Evolutionary conservation across 2,797 vertebrate species (phyloP).

Genomic region (Bufotes viridis): DNA sequence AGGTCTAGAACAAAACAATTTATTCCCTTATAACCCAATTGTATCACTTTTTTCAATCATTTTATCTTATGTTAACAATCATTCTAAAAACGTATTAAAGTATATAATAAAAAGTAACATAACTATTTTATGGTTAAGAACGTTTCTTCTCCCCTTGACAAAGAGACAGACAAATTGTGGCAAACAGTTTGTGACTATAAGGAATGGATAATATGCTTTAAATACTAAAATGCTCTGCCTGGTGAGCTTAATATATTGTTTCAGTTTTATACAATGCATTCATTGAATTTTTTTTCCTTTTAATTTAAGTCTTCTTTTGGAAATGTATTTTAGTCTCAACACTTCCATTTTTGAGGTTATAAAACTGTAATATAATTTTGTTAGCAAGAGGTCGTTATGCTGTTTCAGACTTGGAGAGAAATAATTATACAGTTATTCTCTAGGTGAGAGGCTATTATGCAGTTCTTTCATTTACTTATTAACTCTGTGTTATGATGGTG

Average conservation of each 20-base stretch:
- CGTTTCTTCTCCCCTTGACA: too few species aligned
- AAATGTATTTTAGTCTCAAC: neutral
- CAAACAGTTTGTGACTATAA: neutral
- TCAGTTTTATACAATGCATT: neutral
- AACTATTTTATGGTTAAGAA: too few species aligned
- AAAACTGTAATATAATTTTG: constrained; percentile 15
- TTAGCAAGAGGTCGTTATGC: neutral
- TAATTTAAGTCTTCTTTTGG: neutral
- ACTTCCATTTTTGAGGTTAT: neutral
- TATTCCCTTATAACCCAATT: too few species aligned
- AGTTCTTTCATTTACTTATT: neutral
- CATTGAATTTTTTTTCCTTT: neutral
- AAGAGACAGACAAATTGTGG: neutral
- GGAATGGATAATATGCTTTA: neutral
- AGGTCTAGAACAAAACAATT: too few species aligned
- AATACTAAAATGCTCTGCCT: neutral
- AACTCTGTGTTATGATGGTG: neutral
- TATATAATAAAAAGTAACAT: too few species aligned
- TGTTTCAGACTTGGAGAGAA: constrained; percentile 13
- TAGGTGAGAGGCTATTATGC: constrained; percentile 19
- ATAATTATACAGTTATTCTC: constrained; percentile 14
- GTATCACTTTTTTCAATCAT: too few species aligned
- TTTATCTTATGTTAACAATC: too few species aligned
- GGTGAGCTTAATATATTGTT: neutral
- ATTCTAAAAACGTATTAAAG: too few species aligned